A percentile compares a stretch with the other conserved stretches of the same genome.
phyloP scores from a whole-genome alignment of 2,797 vertebrate species.

The Manis pentadactyla region DNA sequence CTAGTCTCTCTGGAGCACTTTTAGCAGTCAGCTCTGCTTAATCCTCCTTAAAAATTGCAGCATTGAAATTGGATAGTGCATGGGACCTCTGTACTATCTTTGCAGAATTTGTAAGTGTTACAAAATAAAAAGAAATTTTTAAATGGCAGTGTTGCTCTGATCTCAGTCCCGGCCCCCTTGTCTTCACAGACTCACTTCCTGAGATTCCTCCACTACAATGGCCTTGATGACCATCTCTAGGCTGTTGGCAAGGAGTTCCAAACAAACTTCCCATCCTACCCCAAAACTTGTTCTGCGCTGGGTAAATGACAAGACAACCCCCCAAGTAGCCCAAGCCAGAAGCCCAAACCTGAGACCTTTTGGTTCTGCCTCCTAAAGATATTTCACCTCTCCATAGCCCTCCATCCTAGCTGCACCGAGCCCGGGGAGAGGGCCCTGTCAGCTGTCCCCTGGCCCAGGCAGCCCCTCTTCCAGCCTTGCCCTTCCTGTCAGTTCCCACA shows the following conservation, averaged over 20 bases:
- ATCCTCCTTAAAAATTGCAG: neutral
- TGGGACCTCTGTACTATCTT: neutral
- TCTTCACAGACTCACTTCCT: neutral
- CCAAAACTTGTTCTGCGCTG: neutral
- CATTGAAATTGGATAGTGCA: neutral
- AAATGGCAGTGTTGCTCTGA: neutral
- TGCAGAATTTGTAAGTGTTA: conserved; percentile 2
- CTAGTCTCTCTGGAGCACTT: neutral
- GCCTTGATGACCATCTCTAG: neutral
- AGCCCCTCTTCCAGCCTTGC: too few species aligned
- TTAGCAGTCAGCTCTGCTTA: neutral
- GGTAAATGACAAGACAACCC: neutral
- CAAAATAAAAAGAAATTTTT: neutral
- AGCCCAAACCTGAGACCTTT: neutral
- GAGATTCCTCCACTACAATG: neutral
- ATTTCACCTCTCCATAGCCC: too few species aligned
- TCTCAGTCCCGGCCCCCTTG: neutral
- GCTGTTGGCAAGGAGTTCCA: neutral
- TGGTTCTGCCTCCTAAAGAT: neutral
- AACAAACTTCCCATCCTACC: neutral
- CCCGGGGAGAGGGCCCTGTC: neutral
- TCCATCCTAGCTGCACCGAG: neutral
- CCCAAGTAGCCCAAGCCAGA: neutral
- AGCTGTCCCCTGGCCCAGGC: neutral
- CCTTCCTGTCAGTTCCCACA: neutral